Evolutionary conservation across 2,797 vertebrate species (phyloP).

Genomic region (Enteromius treurensis): DNA sequence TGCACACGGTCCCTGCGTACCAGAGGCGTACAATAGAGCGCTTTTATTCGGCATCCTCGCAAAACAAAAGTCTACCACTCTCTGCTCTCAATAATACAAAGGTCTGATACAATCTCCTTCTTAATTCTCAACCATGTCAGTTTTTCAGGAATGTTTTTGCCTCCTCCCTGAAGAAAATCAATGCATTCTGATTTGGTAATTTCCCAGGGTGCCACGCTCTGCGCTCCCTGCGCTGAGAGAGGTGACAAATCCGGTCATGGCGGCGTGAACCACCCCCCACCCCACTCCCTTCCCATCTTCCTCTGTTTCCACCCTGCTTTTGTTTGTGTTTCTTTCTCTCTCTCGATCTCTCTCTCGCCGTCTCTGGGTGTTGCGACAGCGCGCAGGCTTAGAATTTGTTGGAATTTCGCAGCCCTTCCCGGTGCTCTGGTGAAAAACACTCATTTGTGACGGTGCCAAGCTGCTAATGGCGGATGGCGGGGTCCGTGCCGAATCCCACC

Average conservation of each 20-base stretch:
- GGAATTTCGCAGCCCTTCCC: slow-evolving; percentile 85
- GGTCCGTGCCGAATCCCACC: slow-evolving; percentile 85
- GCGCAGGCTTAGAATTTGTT: slow-evolving; percentile 72
- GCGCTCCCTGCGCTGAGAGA: slow-evolving; percentile 77
- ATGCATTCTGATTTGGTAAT: slow-evolving; percentile 92
- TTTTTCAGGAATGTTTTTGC: slow-evolving; percentile 69
- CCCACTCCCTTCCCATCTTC: slow-evolving; percentile 28
- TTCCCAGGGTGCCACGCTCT: slow-evolving; percentile 89
- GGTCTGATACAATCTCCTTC: slow-evolving; percentile 76
- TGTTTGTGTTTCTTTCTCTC: slow-evolving; percentile 31
- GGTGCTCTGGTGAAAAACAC: slow-evolving; percentile 82
- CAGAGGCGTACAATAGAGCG: slow-evolving; percentile 61
- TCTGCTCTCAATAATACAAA: slow-evolving; percentile 70
- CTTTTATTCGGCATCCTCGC: slow-evolving; percentile 68
- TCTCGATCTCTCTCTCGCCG: slow-evolving; percentile 30
- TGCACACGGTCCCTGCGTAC: slow-evolving; percentile 37
- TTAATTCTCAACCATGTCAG: slow-evolving; percentile 82
- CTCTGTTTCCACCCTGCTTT: slow-evolving; percentile 27
- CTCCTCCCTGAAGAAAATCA: slow-evolving; percentile 81
- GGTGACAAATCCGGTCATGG: slow-evolving; percentile 88
- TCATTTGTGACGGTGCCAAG: slow-evolving; percentile 93
- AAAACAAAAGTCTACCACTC: slow-evolving; percentile 74
- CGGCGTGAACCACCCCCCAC: slow-evolving; percentile 74
- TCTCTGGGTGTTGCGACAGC: slow-evolving; percentile 63
- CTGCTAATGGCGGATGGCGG: slow-evolving; percentile 95